Evolutionary conservation across 2,888 invertebrate genomes (phyloP), one percentile per base, ranked within the genome.

Genomic region (Drosophila flavopinicola): DNA sequence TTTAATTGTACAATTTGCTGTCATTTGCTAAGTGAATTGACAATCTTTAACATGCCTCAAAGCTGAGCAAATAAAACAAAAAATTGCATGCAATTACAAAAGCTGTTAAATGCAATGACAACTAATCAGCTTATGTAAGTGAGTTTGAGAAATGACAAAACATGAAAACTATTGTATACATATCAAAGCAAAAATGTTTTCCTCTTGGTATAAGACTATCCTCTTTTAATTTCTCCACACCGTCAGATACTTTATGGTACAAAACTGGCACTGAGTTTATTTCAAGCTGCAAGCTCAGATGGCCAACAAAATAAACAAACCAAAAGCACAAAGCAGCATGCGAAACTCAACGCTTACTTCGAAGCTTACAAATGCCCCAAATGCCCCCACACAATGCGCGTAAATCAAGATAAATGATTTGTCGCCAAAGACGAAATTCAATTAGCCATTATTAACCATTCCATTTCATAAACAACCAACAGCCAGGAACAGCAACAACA

Each of bases 391-490:
- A 74, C 75, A 80, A 68, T 65, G 82, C 70, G 82, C 85, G 74
- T 86, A 84, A 84, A 84, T 86, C 87, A 79, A 66, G 85, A 72
- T 87, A 84, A 84, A 77, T 73, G 80, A 78, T 83, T 85, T 84
- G 86, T 88, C 80, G 88, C 87, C 84, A 61, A 53, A 41, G 78
- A 88, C 88, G 74, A 66, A 84, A 84, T 84, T 88, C 88, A 87
- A 88, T 87, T 88, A 87, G 78, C 80, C 72, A 86, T 85, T 80
- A 83, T 84, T 88, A 85, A 88, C 76, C 77, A 87, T 80, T 87
- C 71, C 75, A 75, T 75, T 80, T 76, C 64, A 71, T 72, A 80
- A 68, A 70, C 85, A 65, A 63, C 57, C 56, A 61, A 65, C 32
- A 54, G 33, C 47, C n/a, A n/a, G n/a, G n/a, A n/a, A 44, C 59